Evolutionary conservation across 2,797 vertebrate species (phyloP), one percentile per base, ranked within the genome.

Genomic region (Dryobates pubescens): DNA sequence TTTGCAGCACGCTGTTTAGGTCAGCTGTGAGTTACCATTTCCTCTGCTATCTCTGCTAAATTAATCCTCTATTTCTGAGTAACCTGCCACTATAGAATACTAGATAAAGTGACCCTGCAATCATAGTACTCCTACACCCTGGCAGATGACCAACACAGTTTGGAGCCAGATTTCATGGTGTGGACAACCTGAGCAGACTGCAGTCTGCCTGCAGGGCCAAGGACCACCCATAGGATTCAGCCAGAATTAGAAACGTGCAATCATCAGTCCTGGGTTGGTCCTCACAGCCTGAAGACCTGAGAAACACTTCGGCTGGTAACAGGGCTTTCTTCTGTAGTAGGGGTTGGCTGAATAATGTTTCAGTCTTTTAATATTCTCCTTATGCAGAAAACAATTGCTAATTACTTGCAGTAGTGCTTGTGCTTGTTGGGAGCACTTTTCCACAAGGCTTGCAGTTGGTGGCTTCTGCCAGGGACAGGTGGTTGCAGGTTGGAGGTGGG

Each of bases 71-170:
- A 2, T 12, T 54, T 15, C 15, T 43, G 13, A 17, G 36, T 59
- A 54, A 76, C 53, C n/a, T 67, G 30, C 17, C 49, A 20, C 59
- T 63, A 30, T 0, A 41, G 47, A 29, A 67, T 20, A 38, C n/a
- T 0, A n/a, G 36, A 38, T 13, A n/a, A 26, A 38, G 36, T 17
- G 56, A 56, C 24, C 27, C 26, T 63, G 18, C n/a, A 57, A 49
- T 27, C n/a, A 3, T 13, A 45, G 24, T 10, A 14, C 10, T 65
- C 63, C 69, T 23, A 17, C 76, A 67, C 17, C 23, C 17, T 30
- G 4, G 41, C 14, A 68, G 34, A 49, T 67, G 32, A 51, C 4
- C 19, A 8, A 1, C 0, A 0, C 19, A 24, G 5, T 68, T 43
- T 45, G 63, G 45, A 78, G 41, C 6, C 36, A 17, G 32, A 34